A percentile compares a stretch with the other conserved stretches of the same genome.
phyloP scores from a whole-genome alignment of 2,888 invertebrate genomes.

The Gasteruption jaculator region DNA sequence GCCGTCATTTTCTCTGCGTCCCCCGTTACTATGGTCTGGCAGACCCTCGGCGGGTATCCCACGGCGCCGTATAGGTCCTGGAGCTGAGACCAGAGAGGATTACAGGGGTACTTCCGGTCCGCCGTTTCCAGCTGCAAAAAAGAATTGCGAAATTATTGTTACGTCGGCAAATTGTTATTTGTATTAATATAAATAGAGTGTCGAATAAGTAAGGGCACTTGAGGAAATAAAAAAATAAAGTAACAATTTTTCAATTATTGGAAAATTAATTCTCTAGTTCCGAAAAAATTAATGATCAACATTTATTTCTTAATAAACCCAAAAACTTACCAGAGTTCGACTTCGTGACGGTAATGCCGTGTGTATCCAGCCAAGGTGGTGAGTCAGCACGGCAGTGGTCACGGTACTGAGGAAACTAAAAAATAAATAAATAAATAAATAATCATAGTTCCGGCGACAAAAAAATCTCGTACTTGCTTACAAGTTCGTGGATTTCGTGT shows the following conservation, averaged over 20 bases:
- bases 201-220: constrained; percentile 1
- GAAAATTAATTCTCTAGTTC: constrained; percentile 2
- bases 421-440: constrained; percentile 34
- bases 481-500: constrained; percentile 88
- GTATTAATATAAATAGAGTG: not conserved
- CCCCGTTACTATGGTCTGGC: constrained; percentile 77
- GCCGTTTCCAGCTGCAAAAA: constrained; percentile 51
- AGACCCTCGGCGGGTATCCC: constrained; percentile 71
- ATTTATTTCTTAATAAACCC: no score
- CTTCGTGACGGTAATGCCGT: constrained; percentile 57
- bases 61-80: constrained; percentile 82
- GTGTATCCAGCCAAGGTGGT: constrained; percentile 89
- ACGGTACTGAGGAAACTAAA: constrained; percentile 86
- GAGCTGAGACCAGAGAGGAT: constrained; percentile 87
- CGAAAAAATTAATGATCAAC: no score
- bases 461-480: constrained; percentile 56
- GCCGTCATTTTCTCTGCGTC: constrained; percentile 59
- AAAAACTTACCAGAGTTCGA: constrained; percentile 36
- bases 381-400: constrained; percentile 80
- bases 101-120: constrained; percentile 69
- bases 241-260: no score
- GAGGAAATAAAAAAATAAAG: no score
- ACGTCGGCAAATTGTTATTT: not conserved
- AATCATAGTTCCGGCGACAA: not conserved
- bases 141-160: not conserved